These are phyloP conservation scores for Molanna angustata DNA, from an alignment of 2,888 invertebrate species.

Conservation along the genomic window DNA sequence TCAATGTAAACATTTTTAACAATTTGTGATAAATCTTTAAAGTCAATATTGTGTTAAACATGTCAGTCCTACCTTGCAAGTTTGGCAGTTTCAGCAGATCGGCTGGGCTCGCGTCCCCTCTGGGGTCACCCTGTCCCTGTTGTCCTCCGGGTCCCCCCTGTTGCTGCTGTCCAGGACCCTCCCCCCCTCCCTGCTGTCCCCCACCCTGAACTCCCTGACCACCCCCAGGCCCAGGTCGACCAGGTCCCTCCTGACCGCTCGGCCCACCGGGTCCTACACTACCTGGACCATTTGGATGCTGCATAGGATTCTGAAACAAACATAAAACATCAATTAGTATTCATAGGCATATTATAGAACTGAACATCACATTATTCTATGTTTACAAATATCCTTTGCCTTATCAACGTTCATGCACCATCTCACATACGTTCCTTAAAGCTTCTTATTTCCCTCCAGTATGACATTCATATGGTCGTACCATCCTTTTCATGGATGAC, in stretches of 20 bases:
- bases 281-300: conserved; percentile 24
- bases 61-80: conserved; percentile 26
- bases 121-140: conserved; percentile 4
- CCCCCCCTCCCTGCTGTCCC: neutral
- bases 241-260: neutral
- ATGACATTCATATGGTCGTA: no score
- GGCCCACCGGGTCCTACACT: conserved; percentile 16
- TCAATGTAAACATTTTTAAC: no score
- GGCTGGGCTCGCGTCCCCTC: conserved; percentile 26
- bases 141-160: neutral
- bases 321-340: no score
- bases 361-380: no score
- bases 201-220: conserved; percentile 5
- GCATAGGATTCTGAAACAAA: conserved; percentile 28
- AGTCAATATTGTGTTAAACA: no score
- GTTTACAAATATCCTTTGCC: no score
- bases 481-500: no score
- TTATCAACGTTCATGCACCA: no score
- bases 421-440: no score
- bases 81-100: conserved; percentile 29
- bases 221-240: neutral
- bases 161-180: conserved; percentile 3
- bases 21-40: no score
- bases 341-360: no score
- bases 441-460: no score